Base-by-base conservation (phyloP, 2,888 invertebrate genomes). In the Tetanocera ferruginea region DNA sequence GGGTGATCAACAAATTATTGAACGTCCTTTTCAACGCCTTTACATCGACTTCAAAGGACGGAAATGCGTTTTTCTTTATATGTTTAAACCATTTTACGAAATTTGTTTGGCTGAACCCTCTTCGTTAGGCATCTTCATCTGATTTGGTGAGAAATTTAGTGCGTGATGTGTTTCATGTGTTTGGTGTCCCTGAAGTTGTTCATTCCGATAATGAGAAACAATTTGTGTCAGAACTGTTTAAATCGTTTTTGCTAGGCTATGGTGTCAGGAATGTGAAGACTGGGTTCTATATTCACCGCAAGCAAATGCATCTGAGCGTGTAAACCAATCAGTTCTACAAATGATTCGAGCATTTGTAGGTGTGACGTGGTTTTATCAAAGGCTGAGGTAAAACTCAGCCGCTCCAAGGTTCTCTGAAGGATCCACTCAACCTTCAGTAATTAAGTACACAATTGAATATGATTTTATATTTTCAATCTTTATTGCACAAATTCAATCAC, bases 241-340 rank as follows among this genome's bases (percentile, higher is more conserved):
- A 67, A 70, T 6, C n/a, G n/a, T n/a, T n/a, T n/a, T n/a, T n/a
- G n/a, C n/a, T n/a, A n/a, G n/a, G n/a, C n/a, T n/a, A n/a, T n/a
- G 57, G 49, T 74, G 77, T 0, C 23, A 77, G 1, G 14, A 66
- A 17, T 75, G 77, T 34, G 17, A 49, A 9, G 34, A 25, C 9
- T 72, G 76, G 0, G 74, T 72, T 2, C 25, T 78, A 1, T 79
- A 79, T 60, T 77, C 75, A 23, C 77, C 79, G 0, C 77, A 79
- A 37, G 43, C 57, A 17, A 77, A 79, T 37, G 74, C 77, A n/a
- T 60, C 57, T 37, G 76, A 76, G 55, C 69, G 69, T 8, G 64
- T 74, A 11, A 74, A 74, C 3, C 34, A 51, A 17, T 66, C 66
- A n/a, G n/a, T n/a, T n/a, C n/a, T n/a, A n/a, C n/a, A n/a, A n/a